These are phyloP conservation scores for Chirona hameri DNA, from an alignment of 2,888 invertebrate species.

Conservation along the genomic window DNA sequence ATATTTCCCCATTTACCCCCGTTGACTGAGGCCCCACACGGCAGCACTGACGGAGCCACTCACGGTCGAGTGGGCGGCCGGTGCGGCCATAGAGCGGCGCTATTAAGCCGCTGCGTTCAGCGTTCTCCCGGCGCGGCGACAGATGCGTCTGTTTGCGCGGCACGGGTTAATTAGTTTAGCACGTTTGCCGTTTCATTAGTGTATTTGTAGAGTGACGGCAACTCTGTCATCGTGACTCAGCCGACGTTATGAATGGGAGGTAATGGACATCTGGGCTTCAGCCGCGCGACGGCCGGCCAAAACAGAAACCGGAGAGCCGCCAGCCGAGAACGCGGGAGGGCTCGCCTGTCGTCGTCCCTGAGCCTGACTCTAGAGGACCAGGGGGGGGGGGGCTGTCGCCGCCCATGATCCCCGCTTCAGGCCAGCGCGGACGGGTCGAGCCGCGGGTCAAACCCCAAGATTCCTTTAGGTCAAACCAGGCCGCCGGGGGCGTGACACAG, in stretches of 20 bases:
- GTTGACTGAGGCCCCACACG: too few relatives aligned
- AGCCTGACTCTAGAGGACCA: too few relatives aligned
- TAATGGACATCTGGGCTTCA: slow-evolving; percentile 12
- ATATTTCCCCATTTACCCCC: too few relatives aligned
- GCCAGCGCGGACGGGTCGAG: too few relatives aligned
- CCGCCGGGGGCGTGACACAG: too few relatives aligned
- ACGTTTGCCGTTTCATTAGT: slow-evolving; percentile 5
- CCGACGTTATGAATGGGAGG: slow-evolving; percentile 4
- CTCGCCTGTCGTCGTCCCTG: too few relatives aligned
- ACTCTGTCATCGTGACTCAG: neutral
- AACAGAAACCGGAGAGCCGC: slow-evolving; percentile 3
- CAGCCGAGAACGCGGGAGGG: neutral
- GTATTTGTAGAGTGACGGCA: slow-evolving; percentile 7
- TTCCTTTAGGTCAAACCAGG: too few relatives aligned
- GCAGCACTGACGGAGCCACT: too few relatives aligned
- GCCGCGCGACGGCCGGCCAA: neutral
- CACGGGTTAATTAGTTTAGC: slow-evolving; percentile 8
- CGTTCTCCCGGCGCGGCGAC: neutral
- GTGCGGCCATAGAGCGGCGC: neutral
- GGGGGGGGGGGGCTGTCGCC: too few relatives aligned
- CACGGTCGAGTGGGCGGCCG: too few relatives aligned
- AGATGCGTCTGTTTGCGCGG: neutral
- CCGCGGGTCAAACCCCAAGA: too few relatives aligned
- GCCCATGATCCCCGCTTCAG: too few relatives aligned
- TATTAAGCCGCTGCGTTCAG: neutral